Conservation (phyloP, 2,888 invertebrate species). For the Synanthedon tipuliformis region DNA sequence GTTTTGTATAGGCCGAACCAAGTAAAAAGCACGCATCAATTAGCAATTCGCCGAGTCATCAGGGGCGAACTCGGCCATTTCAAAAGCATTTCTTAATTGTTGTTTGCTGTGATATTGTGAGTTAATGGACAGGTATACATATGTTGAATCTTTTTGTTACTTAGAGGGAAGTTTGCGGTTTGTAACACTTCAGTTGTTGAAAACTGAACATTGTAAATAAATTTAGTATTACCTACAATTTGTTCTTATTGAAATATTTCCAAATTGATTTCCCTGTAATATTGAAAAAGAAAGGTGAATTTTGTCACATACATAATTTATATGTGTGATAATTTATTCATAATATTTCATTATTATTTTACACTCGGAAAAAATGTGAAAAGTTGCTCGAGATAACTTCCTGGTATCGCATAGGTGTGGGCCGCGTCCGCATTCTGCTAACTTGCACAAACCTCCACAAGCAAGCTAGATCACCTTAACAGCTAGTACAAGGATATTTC, state of each 20-base stretch:
- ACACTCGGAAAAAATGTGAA: neutral
- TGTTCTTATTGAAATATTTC: neutral
- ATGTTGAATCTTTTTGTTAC: constrained; percentile 47
- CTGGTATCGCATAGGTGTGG: constrained; percentile 42
- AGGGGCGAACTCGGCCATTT: constrained; percentile 40
- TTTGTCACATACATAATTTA: neutral
- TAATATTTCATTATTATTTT: neutral
- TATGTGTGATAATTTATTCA: neutral
- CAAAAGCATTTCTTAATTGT: constrained; percentile 64
- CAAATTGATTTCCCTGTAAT: neutral
- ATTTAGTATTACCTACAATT: constrained; percentile 28
- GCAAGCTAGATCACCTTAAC: constrained; percentile 57
- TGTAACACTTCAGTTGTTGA: constrained; percentile 30
- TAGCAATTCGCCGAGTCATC: constrained; percentile 59
- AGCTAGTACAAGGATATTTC: constrained; percentile 54
- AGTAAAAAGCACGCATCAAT: constrained; percentile 54
- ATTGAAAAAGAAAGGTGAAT: too few relatives aligned
- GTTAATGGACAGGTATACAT: constrained; percentile 56
- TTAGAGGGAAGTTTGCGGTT: constrained; percentile 29
- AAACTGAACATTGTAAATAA: constrained; percentile 60
- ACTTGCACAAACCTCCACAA: constrained; percentile 29
- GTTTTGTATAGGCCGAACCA: constrained; percentile 44
- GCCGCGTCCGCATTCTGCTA: constrained; percentile 61
- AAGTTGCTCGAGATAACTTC: constrained; percentile 29
- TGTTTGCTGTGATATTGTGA: constrained; percentile 69